Percentiles rank a stretch among this genome's conserved stretches.
Conservation (phyloP, 2,888 invertebrate species). For the Calliopum simillimum region DNA sequence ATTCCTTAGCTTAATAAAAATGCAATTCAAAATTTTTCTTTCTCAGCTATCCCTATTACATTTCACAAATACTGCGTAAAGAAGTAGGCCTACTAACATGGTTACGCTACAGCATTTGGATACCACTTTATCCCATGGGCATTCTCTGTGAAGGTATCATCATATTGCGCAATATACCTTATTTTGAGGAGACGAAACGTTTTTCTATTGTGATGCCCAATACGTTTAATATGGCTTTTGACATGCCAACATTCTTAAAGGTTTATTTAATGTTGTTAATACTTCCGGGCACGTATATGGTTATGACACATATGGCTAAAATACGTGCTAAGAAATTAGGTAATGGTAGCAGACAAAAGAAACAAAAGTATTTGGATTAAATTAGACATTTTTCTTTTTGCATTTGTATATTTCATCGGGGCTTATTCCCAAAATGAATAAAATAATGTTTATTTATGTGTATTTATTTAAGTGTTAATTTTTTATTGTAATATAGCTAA, state of each 20-base stretch:
- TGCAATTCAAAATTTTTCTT: conserved; percentile 1
- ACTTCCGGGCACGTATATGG: conserved; percentile 79
- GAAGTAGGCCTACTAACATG: conserved; percentile 84
- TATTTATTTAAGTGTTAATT: too few species aligned
- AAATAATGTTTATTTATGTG: too few species aligned
- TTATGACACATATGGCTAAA: conserved; percentile 88
- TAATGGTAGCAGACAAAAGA: conserved; percentile 53
- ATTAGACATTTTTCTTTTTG: neutral
- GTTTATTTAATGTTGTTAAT: conserved; percentile 81
- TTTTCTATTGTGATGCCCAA: conserved; percentile 86
- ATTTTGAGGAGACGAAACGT: conserved; percentile 85
- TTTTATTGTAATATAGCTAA: too few species aligned
- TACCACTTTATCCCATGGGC: conserved; percentile 91
- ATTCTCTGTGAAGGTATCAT: conserved; percentile 88
- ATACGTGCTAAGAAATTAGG: conserved; percentile 77
- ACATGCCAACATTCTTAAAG: conserved; percentile 83
- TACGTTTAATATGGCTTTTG: conserved; percentile 85
- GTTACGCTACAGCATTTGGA: conserved; percentile 94
- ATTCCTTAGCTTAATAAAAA: neutral
- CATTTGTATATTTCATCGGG: too few species aligned
- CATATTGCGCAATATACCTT: conserved; percentile 85
- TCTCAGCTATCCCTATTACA: conserved; percentile 92
- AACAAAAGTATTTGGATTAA: conserved; percentile 43
- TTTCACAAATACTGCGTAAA: conserved; percentile 80
- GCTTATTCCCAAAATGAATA: too few species aligned